Conservation (phyloP, 2,113 vertebrate genomes). For the Hippoglossus stenolepis region DNA sequence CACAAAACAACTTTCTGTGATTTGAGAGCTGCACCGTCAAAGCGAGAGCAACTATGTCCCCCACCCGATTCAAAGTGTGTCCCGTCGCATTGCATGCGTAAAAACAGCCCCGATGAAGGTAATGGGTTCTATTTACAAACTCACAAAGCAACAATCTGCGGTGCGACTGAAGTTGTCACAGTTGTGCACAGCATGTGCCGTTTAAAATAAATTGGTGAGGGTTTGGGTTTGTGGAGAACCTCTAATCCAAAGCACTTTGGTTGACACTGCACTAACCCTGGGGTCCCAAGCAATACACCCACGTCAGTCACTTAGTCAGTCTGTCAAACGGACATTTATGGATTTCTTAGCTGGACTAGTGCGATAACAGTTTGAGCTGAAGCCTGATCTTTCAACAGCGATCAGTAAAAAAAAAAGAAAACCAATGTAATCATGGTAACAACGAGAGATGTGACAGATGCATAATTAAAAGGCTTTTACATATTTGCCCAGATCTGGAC, state of each 20-base stretch:
- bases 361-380: neutral
- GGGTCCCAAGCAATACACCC: neutral
- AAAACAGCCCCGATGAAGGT: neutral
- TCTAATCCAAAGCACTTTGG: neutral
- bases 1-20: neutral
- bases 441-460: too few relatives aligned
- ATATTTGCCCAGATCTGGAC: too few relatives aligned
- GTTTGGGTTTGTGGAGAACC: neutral
- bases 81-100: too few relatives aligned
- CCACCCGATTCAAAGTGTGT: neutral
- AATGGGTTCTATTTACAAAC: neutral
- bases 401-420: neutral
- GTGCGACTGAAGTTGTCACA: neutral
- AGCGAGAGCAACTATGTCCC: neutral
- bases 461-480: too few relatives aligned
- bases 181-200: neutral
- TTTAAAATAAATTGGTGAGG: neutral
- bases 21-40: neutral
- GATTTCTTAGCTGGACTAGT: neutral
- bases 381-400: neutral
- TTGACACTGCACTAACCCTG: neutral
- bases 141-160: neutral
- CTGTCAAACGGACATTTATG: neutral
- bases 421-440: neutral
- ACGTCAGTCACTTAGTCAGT: neutral